Conservation (phyloP, 2,113 vertebrate genomes). For the Saimiri boliviensis region DNA sequence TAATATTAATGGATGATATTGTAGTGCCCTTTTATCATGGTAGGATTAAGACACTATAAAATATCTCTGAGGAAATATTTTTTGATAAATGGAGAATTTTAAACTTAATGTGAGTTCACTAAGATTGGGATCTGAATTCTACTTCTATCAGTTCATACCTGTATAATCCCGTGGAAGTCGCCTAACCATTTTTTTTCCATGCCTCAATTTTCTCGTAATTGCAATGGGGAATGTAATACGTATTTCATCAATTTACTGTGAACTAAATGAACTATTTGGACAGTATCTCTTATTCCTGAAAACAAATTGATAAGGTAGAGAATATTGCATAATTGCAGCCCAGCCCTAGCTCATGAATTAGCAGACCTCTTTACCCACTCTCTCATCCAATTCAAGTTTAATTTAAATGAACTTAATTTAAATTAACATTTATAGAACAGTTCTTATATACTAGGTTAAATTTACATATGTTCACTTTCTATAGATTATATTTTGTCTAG, state of each 20-base stretch:
- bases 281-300: neutral
- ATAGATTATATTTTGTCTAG: neutral
- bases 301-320: neutral
- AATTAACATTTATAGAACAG: neutral
- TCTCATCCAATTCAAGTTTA: neutral
- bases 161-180: neutral
- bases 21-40: neutral
- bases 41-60: neutral
- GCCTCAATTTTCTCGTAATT: neutral
- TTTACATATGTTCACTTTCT: neutral
- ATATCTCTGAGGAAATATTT: neutral
- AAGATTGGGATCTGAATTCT: neutral
- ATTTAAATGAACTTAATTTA: neutral
- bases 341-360: neutral
- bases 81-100: neutral
- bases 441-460: neutral
- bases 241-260: neutral
- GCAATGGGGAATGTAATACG: neutral
- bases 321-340: neutral
- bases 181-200: neutral
- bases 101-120: neutral
- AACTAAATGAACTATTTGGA: neutral
- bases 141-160: neutral
- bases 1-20: neutral
- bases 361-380: neutral